These are phyloP conservation scores for Amazona ochrocephala DNA, from an alignment of 2,797 vertebrate species.

Conservation along the genomic window DNA sequence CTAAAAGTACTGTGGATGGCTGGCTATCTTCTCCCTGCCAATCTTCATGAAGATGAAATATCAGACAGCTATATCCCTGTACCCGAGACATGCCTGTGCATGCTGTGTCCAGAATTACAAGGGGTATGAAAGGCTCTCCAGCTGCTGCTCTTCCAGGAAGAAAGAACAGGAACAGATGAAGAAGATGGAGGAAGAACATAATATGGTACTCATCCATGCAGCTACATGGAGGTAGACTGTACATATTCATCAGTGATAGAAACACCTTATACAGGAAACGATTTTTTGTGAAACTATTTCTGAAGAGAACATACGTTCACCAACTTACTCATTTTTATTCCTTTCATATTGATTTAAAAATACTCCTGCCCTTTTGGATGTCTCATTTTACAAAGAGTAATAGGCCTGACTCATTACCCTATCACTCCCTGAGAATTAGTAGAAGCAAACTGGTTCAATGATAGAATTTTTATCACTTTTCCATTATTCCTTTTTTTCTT, in stretches of 20 bases:
- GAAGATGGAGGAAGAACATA: not conserved
- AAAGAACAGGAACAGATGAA: not conserved
- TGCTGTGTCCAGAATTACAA: not conserved
- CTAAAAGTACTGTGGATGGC: not conserved
- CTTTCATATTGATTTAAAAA: not conserved
- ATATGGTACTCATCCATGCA: not conserved
- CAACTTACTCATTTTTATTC: not conserved
- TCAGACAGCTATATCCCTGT: not conserved
- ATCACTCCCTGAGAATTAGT: not conserved
- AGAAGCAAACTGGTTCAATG: not conserved
- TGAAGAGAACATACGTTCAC: not conserved
- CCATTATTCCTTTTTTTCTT: not conserved
- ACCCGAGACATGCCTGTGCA: not conserved
- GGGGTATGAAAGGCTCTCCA: not conserved
- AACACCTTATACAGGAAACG: not conserved
- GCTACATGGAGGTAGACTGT: not conserved
- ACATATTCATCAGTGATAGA: not conserved
- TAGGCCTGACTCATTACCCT: not conserved
- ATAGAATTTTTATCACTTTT: conserved; percentile 19
- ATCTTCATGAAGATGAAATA: not conserved
- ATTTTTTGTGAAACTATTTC: not conserved
- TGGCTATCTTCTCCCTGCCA: conserved; percentile 16
- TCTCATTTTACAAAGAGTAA: not conserved
- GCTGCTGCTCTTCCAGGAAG: not conserved
- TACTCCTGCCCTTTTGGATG: not conserved